These are phyloP conservation scores for Channa striata DNA, from an alignment of 2,797 vertebrate genomes.

Conservation along the genomic window DNA sequence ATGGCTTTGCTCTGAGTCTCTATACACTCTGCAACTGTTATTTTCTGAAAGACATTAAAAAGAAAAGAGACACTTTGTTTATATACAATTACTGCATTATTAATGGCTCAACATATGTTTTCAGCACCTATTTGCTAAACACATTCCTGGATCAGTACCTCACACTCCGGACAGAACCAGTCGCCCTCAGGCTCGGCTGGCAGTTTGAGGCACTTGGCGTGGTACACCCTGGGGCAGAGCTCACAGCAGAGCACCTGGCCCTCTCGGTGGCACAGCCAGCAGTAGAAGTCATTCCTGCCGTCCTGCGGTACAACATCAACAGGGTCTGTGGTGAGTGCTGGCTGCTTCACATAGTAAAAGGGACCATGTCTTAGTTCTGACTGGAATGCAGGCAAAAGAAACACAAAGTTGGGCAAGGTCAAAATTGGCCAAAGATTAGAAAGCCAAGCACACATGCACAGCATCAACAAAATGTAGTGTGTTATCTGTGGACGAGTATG, in stretches of 20 bases:
- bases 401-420: conserved; percentile 88
- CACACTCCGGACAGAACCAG: conserved; percentile 97
- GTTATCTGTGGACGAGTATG: too few species aligned
- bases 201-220: conserved; percentile 99
- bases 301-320: conserved; percentile 99
- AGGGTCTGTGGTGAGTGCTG: conserved; percentile 94
- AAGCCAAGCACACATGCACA: conserved; percentile 69
- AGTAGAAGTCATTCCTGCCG: conserved; percentile 99
- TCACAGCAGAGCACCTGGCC: conserved; percentile 99
- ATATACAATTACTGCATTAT: background rate
- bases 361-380: conserved; percentile 99
- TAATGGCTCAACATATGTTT: conserved; percentile 11
- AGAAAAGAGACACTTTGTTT: conserved; percentile 55
- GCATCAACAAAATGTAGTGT: conserved; percentile 35
- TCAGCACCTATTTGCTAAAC: conserved; percentile 16
- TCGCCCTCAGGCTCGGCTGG: conserved; percentile 93
- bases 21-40: conserved; percentile 99
- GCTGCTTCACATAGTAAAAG: conserved; percentile 99
- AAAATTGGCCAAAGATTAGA: conserved; percentile 85
- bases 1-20: conserved; percentile 99
- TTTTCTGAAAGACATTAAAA: conserved; percentile 91
- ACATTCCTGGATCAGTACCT: conserved; percentile 80
- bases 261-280: conserved; percentile 99
- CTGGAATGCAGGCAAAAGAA: conserved; percentile 99
- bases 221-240: conserved; percentile 99